Conservation (phyloP, 2,888 invertebrate species). For the Ecliptopera silaceata region DNA sequence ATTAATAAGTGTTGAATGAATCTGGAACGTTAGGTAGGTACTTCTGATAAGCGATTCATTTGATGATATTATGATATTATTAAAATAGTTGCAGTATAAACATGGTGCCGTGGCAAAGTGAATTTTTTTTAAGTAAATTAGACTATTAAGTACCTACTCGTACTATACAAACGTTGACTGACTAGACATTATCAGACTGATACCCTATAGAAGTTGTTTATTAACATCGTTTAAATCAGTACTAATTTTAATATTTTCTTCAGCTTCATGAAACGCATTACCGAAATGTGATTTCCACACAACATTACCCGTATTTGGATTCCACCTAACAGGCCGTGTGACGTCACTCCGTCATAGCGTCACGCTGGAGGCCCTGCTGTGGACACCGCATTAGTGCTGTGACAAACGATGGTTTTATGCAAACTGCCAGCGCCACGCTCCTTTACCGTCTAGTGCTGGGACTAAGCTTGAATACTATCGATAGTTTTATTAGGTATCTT, state of each 20-base stretch:
- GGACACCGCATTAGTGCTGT: conserved; percentile 72
- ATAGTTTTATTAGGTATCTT: neutral
- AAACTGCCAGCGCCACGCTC: conserved; percentile 72
- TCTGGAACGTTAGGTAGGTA: too few species aligned
- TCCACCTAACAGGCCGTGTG: conserved; percentile 38
- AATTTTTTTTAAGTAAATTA: too few species aligned
- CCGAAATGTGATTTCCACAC: conserved; percentile 11
- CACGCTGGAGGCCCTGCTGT: conserved; percentile 52
- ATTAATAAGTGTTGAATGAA: too few species aligned
- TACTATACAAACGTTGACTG: too few species aligned
- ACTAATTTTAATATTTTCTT: neutral
- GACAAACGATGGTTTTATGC: conserved; percentile 82
- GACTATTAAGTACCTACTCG: too few species aligned
- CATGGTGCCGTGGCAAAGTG: too few species aligned
- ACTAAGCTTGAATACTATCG: neutral
- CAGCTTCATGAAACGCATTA: neutral
- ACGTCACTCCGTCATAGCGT: conserved; percentile 43
- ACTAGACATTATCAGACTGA: too few species aligned
- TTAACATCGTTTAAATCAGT: too few species aligned
- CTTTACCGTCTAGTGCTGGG: conserved; percentile 56
- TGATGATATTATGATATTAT: too few species aligned
- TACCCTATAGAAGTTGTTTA: too few species aligned
- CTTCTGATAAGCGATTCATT: too few species aligned
- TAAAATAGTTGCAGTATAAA: too few species aligned
- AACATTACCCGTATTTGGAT: conserved; percentile 19